Evolutionary conservation across 1,140 invertebrate species (phyloP).

Genomic region (Bacillus rossius): DNA sequence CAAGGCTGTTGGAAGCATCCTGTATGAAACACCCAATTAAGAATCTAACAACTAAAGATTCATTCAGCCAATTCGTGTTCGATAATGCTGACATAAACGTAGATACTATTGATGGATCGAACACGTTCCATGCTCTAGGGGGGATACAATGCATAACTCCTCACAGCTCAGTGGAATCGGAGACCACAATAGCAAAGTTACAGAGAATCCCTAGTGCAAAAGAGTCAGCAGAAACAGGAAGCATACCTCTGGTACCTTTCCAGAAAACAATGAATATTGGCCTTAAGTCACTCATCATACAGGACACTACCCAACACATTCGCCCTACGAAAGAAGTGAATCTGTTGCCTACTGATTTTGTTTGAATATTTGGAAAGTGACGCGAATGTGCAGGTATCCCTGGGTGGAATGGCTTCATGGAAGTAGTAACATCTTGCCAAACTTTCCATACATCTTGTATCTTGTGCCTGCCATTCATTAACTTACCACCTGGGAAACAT

Average conservation of each 20-base stretch:
- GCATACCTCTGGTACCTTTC: neutral
- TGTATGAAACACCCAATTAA: conserved; percentile 14
- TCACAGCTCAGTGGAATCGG: conserved; percentile 26
- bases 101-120: conserved; percentile 25
- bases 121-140: conserved; percentile 31
- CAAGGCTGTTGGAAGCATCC: conserved; percentile 22
- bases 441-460: conserved; percentile 20
- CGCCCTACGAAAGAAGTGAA: too few relatives aligned
- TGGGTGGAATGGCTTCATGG: conserved; percentile 32
- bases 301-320: too few relatives aligned
- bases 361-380: conserved; percentile 21
- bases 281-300: neutral
- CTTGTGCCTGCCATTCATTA: conserved; percentile 22
- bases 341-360: neutral
- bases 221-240: too few relatives aligned
- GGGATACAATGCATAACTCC: too few relatives aligned
- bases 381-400: conserved; percentile 10
- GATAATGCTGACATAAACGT: conserved; percentile 31
- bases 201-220: neutral
- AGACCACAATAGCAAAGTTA: too few relatives aligned
- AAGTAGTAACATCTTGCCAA: conserved; percentile 17
- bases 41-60: conserved; percentile 9
- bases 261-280: too few relatives aligned
- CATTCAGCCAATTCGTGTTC: conserved; percentile 29
- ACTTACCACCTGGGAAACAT: conserved; percentile 14